Percentiles rank a stretch among this genome's conserved stretches.
Conservation (phyloP, 2,797 vertebrate species). For the Numenius phaeopus region DNA sequence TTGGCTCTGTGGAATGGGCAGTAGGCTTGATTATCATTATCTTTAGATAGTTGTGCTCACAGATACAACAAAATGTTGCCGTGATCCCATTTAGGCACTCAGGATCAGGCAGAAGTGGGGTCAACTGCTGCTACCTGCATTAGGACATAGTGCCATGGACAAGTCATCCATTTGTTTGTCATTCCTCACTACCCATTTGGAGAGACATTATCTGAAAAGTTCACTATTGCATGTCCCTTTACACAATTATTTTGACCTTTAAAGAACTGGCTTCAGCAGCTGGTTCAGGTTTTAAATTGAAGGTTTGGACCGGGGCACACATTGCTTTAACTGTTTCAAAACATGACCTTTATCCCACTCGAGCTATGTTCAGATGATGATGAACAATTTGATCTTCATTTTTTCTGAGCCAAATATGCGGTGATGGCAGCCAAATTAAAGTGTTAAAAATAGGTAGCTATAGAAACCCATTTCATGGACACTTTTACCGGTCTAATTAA, state of each 20-base stretch:
- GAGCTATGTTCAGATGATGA: not conserved
- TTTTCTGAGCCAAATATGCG: not conserved
- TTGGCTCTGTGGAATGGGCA: not conserved
- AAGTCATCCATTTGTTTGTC: not conserved
- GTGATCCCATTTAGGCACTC: not conserved
- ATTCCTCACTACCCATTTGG: not conserved
- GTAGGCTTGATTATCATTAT: not conserved
- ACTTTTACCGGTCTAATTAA: not conserved
- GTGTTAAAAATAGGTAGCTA: not conserved
- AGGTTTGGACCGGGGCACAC: not conserved
- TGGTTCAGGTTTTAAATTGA: not conserved
- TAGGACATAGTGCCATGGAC: accelerated
- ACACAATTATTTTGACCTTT: not conserved
- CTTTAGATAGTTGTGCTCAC: not conserved
- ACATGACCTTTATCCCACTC: not conserved
- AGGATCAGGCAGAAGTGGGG: not conserved
- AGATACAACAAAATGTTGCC: not conserved
- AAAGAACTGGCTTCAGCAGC: not conserved
- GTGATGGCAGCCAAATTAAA: not conserved
- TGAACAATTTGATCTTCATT: not conserved
- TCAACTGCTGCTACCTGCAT: not conserved
- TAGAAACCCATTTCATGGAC: not conserved
- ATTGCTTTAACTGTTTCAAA: not conserved
- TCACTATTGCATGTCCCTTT: not conserved
- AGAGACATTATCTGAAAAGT: not conserved